Conservation (phyloP, 2,888 invertebrate genomes). For the Orgyia antiqua region DNA sequence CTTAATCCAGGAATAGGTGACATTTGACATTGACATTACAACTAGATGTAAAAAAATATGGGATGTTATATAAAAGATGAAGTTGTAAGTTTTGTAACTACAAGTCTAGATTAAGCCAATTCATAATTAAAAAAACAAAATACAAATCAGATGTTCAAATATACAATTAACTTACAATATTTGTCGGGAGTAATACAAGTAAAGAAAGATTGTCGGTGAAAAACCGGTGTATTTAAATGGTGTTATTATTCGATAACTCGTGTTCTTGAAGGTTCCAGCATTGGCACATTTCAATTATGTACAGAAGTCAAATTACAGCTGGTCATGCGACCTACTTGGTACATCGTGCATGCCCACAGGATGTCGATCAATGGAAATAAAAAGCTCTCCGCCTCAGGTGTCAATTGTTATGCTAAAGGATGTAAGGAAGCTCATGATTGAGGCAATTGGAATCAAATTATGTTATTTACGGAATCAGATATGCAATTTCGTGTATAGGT, state of each 20-base stretch:
- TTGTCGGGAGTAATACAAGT: too few relatives aligned
- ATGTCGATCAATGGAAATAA: constrained; percentile 17
- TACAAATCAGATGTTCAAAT: too few relatives aligned
- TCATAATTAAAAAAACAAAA: too few relatives aligned
- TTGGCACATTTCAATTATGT: constrained; percentile 42
- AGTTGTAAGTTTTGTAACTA: too few relatives aligned
- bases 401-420: constrained; percentile 49
- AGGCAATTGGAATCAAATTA: constrained; percentile 20
- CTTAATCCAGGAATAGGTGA: too few relatives aligned
- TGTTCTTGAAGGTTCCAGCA: constrained; percentile 4
- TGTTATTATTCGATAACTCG: constrained; percentile 12
- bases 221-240: constrained; percentile 8
- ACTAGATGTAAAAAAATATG: too few relatives aligned
- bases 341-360: constrained; percentile 23
- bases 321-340: constrained; percentile 14
- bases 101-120: too few relatives aligned
- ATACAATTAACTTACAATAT: background rate
- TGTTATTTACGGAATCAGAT: background rate
- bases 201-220: too few relatives aligned
- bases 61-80: too few relatives aligned
- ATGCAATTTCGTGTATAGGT: too few relatives aligned
- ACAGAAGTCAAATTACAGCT: constrained; percentile 44
- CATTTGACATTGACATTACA: too few relatives aligned
- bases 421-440: constrained; percentile 35
- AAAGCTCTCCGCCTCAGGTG: constrained; percentile 40